Base-by-base conservation (phyloP, 2,888 invertebrate genomes). In the Ochlodes sylvanus region DNA sequence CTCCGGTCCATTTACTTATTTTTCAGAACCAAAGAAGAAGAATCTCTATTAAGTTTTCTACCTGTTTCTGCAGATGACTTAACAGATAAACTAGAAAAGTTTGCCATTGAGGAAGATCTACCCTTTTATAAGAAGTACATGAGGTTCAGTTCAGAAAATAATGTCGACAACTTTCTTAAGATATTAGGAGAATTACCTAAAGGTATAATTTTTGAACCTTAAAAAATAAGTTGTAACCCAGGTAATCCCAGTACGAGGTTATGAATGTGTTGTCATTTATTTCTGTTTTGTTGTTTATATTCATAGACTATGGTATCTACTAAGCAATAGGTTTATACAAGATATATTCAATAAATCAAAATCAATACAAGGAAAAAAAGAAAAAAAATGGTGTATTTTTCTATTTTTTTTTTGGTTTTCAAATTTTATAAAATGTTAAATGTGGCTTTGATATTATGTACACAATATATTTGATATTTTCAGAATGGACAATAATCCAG, bases 401-500 rank as follows among this genome's bases (percentile, higher is more conserved):
- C 5, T 27, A 27, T 27, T 27, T 27, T 4, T 27, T 27, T 27
- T n/a, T n/a, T n/a, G n/a, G n/a, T n/a, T n/a, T n/a, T n/a, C n/a
- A n/a, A n/a, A n/a, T n/a, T n/a, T n/a, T n/a, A n/a, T n/a, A n/a
- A n/a, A n/a, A n/a, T n/a, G n/a, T n/a, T n/a, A n/a, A n/a, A n/a
- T n/a, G 5, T 27, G 27, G 27, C 27, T 27, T 27, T 5, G 5
- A 27, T 27, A 27, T 27, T 27, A 50, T 21, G n/a, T 34, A 7
- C 50, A 47, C n/a, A 14, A 42, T 19, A 41, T 17, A 57, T 14
- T 55, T 19, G 42, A 19, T 12, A n/a, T 47, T 89, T 83, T 70
- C 85, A 95, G 95, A 95, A 86, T 95, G 95, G 95, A 95, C 95
- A 0, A 75, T 95, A 62, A 79, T 95, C 62, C 95, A 95, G 76